Conservation (phyloP, 1,140 invertebrate species). For the Eciton burchellii region DNA sequence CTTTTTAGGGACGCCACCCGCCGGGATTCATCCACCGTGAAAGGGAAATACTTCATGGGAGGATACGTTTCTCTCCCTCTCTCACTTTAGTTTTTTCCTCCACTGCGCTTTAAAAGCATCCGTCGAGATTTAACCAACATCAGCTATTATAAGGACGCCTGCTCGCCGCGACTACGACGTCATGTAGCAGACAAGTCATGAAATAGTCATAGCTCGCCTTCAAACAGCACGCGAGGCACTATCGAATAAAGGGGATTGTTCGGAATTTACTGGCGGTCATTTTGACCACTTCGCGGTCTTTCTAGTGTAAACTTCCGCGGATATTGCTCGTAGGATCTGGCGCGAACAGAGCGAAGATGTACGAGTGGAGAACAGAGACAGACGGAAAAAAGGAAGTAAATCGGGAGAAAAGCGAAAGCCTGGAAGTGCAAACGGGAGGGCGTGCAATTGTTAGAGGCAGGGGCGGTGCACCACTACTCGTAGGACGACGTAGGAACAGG, state of each 20-base stretch:
- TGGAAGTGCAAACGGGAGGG: background rate
- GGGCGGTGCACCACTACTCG: conserved; percentile 11
- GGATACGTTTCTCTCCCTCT: conserved; percentile 16
- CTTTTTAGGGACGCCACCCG: conserved; percentile 59
- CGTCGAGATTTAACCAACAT: conserved; percentile 40
- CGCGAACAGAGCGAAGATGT: conserved; percentile 32
- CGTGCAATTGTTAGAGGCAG: background rate
- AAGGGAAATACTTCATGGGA: conserved; percentile 60
- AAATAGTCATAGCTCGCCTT: conserved; percentile 4
- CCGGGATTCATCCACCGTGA: conserved; percentile 67
- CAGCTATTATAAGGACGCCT: conserved; percentile 23
- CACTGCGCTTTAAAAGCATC: conserved; percentile 62
- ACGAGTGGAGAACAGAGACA: background rate
- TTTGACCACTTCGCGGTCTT: conserved; percentile 38
- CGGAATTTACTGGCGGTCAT: conserved; percentile 28
- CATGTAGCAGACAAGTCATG: background rate
- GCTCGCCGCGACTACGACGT: background rate
- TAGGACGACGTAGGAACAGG: conserved; percentile 44
- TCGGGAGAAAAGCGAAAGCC: conserved; percentile 31
- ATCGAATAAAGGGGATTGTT: conserved; percentile 24
- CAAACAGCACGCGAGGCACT: background rate
- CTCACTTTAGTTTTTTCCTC: conserved; percentile 11
- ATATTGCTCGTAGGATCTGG: conserved; percentile 40
- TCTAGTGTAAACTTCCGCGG: conserved; percentile 28
- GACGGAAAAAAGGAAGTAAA: conserved; percentile 2